Percentiles rank a stretch among this genome's conserved stretches.
Evolutionary conservation across 1,140 invertebrate species (phyloP).

Genomic region (Procambarus virginalis): DNA sequence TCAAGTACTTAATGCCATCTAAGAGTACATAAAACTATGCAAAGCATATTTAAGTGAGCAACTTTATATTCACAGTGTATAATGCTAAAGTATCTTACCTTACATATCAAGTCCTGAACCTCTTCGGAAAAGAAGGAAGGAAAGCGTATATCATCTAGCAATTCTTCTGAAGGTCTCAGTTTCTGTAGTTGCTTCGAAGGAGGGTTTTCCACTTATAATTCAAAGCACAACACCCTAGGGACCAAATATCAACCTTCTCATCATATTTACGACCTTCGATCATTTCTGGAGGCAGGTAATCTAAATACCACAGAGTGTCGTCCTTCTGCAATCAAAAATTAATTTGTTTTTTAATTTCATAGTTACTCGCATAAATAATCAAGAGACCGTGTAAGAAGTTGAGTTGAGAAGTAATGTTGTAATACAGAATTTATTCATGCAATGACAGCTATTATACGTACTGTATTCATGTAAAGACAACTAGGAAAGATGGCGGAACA

Average conservation of each 20-base stretch:
- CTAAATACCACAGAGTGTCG: slow-evolving; percentile 94
- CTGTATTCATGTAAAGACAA: no score
- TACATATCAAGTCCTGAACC: slow-evolving; percentile 88
- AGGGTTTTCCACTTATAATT: slow-evolving; percentile 90
- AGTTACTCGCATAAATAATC: no score
- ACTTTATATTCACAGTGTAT: no score
- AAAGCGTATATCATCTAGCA: slow-evolving; percentile 82
- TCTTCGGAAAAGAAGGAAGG: slow-evolving; percentile 83
- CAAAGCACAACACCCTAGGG: slow-evolving; percentile 94
- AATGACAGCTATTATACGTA: no score
- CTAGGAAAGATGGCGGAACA: no score
- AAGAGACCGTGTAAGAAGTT: no score
- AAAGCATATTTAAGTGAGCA: no score
- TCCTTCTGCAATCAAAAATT: slow-evolving; percentile 77
- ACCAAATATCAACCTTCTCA: slow-evolving; percentile 89
- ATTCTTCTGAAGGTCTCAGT: slow-evolving; percentile 91
- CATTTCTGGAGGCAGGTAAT: slow-evolving; percentile 98
- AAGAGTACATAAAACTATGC: no score
- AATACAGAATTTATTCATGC: no score
- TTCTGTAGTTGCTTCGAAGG: slow-evolving; percentile 87
- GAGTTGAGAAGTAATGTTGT: no score
- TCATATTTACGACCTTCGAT: slow-evolving; percentile 87
- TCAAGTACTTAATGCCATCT: no score
- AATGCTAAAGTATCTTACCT: slow-evolving; percentile 70
- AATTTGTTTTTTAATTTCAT: no score